Evolutionary conservation across 1,140 invertebrate genomes (phyloP).

Genomic region (Hyles vespertilio): DNA sequence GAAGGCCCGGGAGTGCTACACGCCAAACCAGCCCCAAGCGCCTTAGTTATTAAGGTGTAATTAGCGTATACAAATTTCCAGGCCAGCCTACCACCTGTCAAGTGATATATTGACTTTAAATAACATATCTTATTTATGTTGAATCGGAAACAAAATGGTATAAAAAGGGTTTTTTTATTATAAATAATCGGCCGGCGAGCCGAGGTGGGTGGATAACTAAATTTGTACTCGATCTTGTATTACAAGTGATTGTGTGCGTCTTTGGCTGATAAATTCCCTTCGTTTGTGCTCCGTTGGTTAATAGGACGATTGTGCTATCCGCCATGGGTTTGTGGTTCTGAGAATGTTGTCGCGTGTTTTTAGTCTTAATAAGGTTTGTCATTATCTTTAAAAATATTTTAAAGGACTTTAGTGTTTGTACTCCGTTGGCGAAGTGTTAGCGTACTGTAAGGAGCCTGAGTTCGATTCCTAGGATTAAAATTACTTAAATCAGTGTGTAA

Average conservation of each 20-base stretch:
- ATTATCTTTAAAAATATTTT: too few species aligned
- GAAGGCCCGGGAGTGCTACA: constrained; percentile 6
- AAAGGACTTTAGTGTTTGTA: too few species aligned
- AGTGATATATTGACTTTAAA: constrained; percentile 73
- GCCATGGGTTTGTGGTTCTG: too few species aligned
- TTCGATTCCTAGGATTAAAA: too few species aligned
- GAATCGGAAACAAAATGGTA: constrained; percentile 70
- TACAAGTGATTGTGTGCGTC: constrained; percentile 52
- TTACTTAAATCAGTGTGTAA: too few species aligned
- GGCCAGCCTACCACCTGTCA: constrained; percentile 70
- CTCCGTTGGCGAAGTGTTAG: too few species aligned
- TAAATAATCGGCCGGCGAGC: constrained; percentile 56
- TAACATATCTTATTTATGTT: constrained; percentile 76
- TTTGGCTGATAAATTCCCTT: constrained; percentile 53
- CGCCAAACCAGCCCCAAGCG: constrained; percentile 29
- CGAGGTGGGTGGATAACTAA: constrained; percentile 67
- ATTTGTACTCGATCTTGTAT: constrained; percentile 64
- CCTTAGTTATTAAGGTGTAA: constrained; percentile 24
- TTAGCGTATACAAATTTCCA: constrained; percentile 18
- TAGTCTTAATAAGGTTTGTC: too few species aligned
- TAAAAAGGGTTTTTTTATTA: constrained; percentile 61
- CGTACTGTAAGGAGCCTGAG: too few species aligned
- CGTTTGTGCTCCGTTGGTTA: constrained; percentile 41
- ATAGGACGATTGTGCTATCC: too few species aligned
- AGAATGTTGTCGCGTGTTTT: too few species aligned